Percentiles rank a stretch among this genome's conserved stretches.
phyloP scores from a whole-genome alignment of 2,888 invertebrate species.

The Margaritifera margaritifera region DNA sequence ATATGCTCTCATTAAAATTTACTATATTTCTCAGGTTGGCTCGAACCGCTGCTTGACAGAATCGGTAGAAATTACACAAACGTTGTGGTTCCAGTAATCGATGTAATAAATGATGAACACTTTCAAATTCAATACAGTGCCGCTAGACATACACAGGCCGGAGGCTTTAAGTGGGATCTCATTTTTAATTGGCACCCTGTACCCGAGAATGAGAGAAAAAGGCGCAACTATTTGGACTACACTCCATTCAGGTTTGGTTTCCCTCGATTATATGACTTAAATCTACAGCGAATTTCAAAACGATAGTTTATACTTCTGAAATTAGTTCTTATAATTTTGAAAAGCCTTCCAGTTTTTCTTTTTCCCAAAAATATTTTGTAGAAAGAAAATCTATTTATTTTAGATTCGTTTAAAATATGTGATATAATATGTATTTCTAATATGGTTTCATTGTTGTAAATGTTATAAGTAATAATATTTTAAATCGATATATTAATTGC shows the following conservation, averaged over 20 bases:
- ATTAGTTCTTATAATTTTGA: no score
- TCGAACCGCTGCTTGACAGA: slow-evolving; percentile 37
- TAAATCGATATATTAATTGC: no score
- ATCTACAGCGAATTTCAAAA: no score
- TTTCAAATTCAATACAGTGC: slow-evolving; percentile 28
- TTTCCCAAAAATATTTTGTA: no score
- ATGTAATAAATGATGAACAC: slow-evolving; percentile 35
- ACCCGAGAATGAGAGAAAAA: slow-evolving; percentile 33
- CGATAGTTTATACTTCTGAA: no score
- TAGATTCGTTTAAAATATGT: no score
- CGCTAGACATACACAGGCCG: slow-evolving; percentile 22
- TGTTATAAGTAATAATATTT: no score
- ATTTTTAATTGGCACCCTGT: slow-evolving; percentile 45
- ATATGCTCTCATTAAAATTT: not conserved
- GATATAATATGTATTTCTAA: no score
- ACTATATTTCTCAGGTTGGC: slow-evolving; percentile 36
- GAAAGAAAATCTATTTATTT: no score
- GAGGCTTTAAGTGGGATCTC: slow-evolving; percentile 46
- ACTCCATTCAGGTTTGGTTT: slow-evolving; percentile 28
- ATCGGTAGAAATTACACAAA: slow-evolving; percentile 36
- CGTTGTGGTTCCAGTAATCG: slow-evolving; percentile 45
- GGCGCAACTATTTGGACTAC: slow-evolving; percentile 16
- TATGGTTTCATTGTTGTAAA: no score
- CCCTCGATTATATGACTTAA: not conserved
- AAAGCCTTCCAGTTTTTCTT: no score